Evolutionary conservation across 2,113 vertebrate genomes (phyloP).

Genomic region (Triplophysa siluroides): DNA sequence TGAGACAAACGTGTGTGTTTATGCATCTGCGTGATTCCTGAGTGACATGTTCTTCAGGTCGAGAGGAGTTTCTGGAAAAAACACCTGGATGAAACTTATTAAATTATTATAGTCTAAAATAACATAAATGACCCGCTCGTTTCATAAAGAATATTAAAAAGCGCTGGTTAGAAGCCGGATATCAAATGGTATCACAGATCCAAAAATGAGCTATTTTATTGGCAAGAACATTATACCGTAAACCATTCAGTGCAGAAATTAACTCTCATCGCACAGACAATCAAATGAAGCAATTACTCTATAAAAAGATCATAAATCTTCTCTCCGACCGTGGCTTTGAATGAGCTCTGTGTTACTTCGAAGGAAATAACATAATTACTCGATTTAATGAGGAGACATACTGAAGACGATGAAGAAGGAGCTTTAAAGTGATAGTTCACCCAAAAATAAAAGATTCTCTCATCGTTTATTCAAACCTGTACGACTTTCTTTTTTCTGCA

Average conservation of each 20-base stretch:
- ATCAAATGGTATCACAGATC: background rate
- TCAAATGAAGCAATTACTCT: background rate
- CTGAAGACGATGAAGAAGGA: background rate
- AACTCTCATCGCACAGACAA: background rate
- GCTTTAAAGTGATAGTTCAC: too few species aligned
- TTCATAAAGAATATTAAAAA: too few species aligned
- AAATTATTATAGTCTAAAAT: too few species aligned
- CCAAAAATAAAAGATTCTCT: too few species aligned
- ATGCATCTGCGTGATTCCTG: conserved; percentile 26
- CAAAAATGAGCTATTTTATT: background rate
- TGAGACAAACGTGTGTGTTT: conserved; percentile 44
- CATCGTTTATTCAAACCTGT: too few species aligned
- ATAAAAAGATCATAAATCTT: conserved; percentile 18
- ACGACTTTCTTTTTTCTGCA: too few species aligned
- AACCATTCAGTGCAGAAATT: background rate
- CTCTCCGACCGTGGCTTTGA: background rate
- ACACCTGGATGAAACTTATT: too few species aligned
- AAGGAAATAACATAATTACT: conserved; percentile 10
- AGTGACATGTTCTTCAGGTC: background rate
- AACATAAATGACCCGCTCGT: too few species aligned
- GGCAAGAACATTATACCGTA: background rate
- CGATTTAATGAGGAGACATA: conserved; percentile 17
- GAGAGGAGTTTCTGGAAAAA: background rate
- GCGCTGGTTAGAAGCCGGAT: background rate
- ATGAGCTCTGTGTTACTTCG: background rate